Evolutionary conservation across 2,888 invertebrate species (phyloP).

Genomic region (Agrilus cyanescens): DNA sequence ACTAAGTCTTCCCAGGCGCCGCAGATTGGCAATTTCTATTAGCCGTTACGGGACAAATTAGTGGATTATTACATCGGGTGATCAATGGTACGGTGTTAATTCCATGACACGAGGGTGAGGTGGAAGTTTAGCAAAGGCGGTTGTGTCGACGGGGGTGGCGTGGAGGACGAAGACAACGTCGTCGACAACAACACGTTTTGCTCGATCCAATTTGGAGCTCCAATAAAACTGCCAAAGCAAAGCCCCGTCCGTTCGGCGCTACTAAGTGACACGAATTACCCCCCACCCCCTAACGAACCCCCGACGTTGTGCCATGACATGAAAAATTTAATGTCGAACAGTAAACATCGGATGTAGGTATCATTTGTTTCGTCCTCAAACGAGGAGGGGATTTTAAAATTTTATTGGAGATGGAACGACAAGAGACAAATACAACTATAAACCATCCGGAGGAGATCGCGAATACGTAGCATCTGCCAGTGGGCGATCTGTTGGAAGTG

Average conservation of each 20-base stretch:
- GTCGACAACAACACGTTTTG: constrained; percentile 28
- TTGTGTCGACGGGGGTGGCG: constrained; percentile 6
- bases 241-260: constrained; percentile 35
- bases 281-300: constrained; percentile 20
- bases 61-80: constrained; percentile 37
- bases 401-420: constrained; percentile 4
- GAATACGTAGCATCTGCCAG: too few species aligned
- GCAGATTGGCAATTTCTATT: constrained; percentile 34
- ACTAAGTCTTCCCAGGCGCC: constrained; percentile 10
- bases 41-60: constrained; percentile 35
- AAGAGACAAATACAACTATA: too few species aligned
- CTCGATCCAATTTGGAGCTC: constrained; percentile 37
- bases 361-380: constrained; percentile 6
- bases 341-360: constrained; percentile 23
- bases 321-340: constrained; percentile 35
- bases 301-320: constrained; percentile 26
- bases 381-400: constrained; percentile 11
- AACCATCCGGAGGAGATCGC: too few species aligned
- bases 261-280: constrained; percentile 41
- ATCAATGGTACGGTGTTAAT: constrained; percentile 37
- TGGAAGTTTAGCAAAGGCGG: constrained; percentile 4
- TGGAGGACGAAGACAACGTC: constrained; percentile 9
- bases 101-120: constrained; percentile 19
- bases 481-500: too few species aligned
- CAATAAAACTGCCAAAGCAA: constrained; percentile 40